Conservation (phyloP, 2,888 invertebrate genomes). For the Meloe dianella region DNA sequence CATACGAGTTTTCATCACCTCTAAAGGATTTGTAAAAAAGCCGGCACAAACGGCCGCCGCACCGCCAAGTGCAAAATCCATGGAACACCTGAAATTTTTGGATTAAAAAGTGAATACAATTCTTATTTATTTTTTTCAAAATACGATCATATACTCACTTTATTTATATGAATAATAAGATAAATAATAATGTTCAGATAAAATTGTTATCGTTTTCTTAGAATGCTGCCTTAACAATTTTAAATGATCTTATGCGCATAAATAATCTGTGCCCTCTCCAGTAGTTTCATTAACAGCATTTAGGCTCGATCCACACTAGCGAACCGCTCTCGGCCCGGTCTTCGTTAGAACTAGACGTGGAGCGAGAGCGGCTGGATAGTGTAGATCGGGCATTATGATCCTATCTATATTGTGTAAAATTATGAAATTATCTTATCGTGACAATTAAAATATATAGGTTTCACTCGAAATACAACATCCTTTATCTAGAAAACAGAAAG, state of each 20-base stretch:
- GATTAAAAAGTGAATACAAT: not conserved
- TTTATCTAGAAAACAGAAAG: too few relatives aligned
- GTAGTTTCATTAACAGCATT: not conserved
- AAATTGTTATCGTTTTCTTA: not conserved
- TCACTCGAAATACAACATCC: too few relatives aligned
- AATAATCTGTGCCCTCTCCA: not conserved
- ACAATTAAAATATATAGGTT: not conserved
- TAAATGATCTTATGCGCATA: too few relatives aligned
- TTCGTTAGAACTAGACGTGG: too few relatives aligned
- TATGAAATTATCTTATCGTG: conserved; percentile 4
- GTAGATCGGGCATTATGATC: too few relatives aligned
- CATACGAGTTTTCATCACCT: conserved; percentile 86
- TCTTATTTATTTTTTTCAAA: not conserved
- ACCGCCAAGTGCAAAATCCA: conserved; percentile 80
- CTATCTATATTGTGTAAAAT: too few relatives aligned
- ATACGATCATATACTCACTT: too few relatives aligned
- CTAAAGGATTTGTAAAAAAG: conserved; percentile 85
- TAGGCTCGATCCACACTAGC: too few relatives aligned
- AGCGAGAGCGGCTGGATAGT: too few relatives aligned
- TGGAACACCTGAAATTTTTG: conserved; percentile 38
- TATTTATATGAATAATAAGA: too few relatives aligned
- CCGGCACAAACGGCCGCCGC: conserved; percentile 81
- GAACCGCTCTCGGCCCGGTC: too few relatives aligned
- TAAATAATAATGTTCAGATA: not conserved
- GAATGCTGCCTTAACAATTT: not conserved